phyloP scores from a whole-genome alignment of 35 echinoderm and acorn worm species.

The Patiria miniata region DNA sequence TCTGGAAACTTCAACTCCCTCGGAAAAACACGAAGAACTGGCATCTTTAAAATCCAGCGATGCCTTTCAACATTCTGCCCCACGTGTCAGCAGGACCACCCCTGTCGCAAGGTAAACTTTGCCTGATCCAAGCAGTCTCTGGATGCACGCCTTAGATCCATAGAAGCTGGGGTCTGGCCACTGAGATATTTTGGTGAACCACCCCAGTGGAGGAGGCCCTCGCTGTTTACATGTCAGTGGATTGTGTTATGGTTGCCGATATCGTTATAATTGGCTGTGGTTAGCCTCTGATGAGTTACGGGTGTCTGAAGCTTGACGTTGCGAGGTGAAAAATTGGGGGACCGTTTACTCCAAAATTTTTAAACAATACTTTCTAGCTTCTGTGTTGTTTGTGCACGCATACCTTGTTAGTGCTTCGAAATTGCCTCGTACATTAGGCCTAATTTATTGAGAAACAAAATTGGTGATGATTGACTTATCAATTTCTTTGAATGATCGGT shows the following conservation, averaged over 20 bases:
- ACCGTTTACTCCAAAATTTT: too few relatives aligned
- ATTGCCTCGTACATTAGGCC: too few relatives aligned
- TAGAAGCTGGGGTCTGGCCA: neutral
- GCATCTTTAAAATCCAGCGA: neutral
- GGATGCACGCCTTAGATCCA: neutral
- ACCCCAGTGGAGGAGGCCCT: neutral
- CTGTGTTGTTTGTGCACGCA: too few relatives aligned
- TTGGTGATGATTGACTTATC: too few relatives aligned
- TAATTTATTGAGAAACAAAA: too few relatives aligned
- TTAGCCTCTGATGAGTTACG: neutral
- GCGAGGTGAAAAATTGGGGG: too few relatives aligned
- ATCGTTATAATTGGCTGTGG: slow-evolving; percentile 1
- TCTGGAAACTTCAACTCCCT: too few relatives aligned
- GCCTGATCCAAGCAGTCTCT: neutral
- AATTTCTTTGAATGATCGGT: too few relatives aligned
- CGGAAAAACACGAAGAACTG: too few relatives aligned
- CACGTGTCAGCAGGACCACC: neutral
- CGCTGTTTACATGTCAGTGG: slow-evolving; percentile 16
- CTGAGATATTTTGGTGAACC: neutral
- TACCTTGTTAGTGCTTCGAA: too few relatives aligned
- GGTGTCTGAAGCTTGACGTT: neutral
- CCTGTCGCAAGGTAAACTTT: neutral
- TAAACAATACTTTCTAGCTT: too few relatives aligned
- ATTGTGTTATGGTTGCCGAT: slow-evolving; percentile 8
- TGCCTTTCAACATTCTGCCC: slow-evolving; percentile 1